These are phyloP conservation scores for Urocynchramus pylzowi DNA, from an alignment of 2,113 vertebrate genomes.

Conservation along the genomic window DNA sequence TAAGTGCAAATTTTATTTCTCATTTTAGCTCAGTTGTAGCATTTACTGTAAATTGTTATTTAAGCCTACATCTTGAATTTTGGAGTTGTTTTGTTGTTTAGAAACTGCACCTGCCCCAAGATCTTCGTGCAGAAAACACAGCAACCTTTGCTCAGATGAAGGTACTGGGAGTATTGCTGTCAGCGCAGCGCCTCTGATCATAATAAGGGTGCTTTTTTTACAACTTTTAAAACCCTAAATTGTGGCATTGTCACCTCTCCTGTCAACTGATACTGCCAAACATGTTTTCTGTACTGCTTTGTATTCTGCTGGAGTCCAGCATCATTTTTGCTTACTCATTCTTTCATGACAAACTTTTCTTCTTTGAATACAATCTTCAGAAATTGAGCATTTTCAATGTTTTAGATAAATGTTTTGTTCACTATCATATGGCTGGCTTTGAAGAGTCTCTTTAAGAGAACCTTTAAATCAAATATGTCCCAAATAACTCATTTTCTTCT, in stretches of 20 bases:
- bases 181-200: rapidly evolving
- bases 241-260: neutral
- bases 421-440: neutral
- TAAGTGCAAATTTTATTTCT: neutral
- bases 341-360: neutral
- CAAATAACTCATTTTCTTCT: neutral
- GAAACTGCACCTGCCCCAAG: neutral
- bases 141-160: neutral
- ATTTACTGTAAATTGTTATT: neutral
- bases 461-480: neutral
- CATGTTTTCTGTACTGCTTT: neutral
- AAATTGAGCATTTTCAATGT: neutral
- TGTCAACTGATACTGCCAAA: neutral
- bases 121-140: neutral
- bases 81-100: neutral
- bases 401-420: neutral
- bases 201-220: neutral
- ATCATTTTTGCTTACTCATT: neutral
- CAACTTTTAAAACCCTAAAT: neutral
- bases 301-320: neutral
- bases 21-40: neutral
- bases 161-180: neutral
- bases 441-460: neutral
- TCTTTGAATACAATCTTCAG: neutral
- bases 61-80: neutral